Percentiles rank a stretch among this genome's conserved stretches.
Conservation (phyloP, 64 coral and sea anemone genomes). For the Pocillopora verrucosa region DNA sequence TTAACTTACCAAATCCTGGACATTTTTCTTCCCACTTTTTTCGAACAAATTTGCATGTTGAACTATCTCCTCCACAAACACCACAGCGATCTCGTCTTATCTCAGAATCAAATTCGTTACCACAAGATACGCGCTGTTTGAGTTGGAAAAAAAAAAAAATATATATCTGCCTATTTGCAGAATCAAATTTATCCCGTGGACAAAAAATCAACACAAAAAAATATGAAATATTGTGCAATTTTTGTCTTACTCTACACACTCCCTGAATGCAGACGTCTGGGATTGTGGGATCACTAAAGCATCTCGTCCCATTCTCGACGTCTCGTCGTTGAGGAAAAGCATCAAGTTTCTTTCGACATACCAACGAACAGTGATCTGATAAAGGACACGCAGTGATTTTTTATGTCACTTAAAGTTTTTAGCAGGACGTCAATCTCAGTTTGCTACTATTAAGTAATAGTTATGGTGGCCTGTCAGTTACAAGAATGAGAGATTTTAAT, state of each 20-base stretch:
- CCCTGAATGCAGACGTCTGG: constrained; percentile 60
- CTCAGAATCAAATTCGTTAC: constrained; percentile 55
- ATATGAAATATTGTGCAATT: too few relatives aligned
- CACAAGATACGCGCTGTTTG: constrained; percentile 58
- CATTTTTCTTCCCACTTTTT: constrained; percentile 22
- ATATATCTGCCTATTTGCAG: background rate
- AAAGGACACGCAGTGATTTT: too few relatives aligned
- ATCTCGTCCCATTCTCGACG: constrained; percentile 50
- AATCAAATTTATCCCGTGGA: too few relatives aligned
- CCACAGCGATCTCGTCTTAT: constrained; percentile 68
- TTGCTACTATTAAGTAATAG: too few relatives aligned
- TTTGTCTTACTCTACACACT: constrained; percentile 40
- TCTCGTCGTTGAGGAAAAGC: background rate
- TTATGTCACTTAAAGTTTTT: background rate
- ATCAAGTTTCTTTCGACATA: background rate
- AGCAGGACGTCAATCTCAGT: too few relatives aligned
- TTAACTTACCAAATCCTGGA: constrained; percentile 48
- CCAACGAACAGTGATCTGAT: background rate
- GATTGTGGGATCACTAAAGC: background rate
- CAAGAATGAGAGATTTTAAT: too few relatives aligned
- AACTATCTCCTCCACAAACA: constrained; percentile 71
- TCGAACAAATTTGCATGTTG: constrained; percentile 45
- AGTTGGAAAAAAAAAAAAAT: background rate
- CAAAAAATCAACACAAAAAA: too few relatives aligned
- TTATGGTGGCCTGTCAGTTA: too few relatives aligned